A percentile compares a stretch with the other conserved stretches of the same genome.
phyloP scores from a whole-genome alignment of 2,888 invertebrate species.

The Mimachlamys varia region DNA sequence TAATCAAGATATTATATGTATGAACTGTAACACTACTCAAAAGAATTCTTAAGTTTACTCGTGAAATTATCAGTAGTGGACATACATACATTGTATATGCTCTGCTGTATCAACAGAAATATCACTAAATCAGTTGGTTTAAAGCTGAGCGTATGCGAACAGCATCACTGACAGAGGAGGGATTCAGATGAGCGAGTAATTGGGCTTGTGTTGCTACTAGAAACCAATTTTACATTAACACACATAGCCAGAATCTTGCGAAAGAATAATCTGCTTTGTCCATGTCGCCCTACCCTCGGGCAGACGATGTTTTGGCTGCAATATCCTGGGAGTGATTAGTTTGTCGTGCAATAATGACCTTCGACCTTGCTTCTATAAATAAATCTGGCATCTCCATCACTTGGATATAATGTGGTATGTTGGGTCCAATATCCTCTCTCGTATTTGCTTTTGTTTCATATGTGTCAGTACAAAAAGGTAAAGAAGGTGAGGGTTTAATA shows the following conservation, averaged over 20 bases:
- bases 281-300: conserved; percentile 16
- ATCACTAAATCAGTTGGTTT: not conserved
- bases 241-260: not conserved
- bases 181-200: not conserved
- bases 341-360: conserved; percentile 15
- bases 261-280: not conserved
- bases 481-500: too few relatives aligned
- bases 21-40: too few relatives aligned
- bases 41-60: too few relatives aligned
- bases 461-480: not conserved
- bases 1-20: too few relatives aligned
- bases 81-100: too few relatives aligned
- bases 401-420: not conserved
- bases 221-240: not conserved
- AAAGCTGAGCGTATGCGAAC: not conserved
- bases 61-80: too few relatives aligned
- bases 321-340: conserved; percentile 29
- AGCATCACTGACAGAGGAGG: not conserved
- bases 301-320: not conserved
- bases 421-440: not conserved
- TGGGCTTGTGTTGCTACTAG: not conserved
- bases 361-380: not conserved
- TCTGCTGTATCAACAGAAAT: not conserved
- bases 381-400: not conserved
- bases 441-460: not conserved